Base-by-base conservation (phyloP, 2,113 vertebrate species). In the Mastomys coucha region DNA sequence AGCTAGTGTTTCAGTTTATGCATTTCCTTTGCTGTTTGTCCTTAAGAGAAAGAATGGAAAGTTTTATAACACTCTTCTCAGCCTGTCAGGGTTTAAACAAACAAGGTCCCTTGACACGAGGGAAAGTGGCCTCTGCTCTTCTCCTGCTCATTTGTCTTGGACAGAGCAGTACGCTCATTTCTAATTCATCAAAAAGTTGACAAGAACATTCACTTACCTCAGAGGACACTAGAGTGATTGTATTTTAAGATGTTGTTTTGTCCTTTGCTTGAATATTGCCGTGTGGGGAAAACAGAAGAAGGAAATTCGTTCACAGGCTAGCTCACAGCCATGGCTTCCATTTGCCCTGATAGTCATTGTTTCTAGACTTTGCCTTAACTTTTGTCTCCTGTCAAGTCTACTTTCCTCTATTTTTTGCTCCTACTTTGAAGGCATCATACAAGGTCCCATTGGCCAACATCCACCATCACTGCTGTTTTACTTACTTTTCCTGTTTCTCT, bases 21-120 rank as follows among this genome's bases (percentile, higher is more conserved):
- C 42, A 95, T 97, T 96, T 96, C 86, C 92, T 96, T 89, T 73
- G 91, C 95, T 94, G 24, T 96, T 94, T 97, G 89, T 96, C 91
- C n/a, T n/a, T 86, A 86, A 96, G 82, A 92, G 24, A 19, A 42
- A 42, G 56, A 91, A 78, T 76, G 56, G 92, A 70, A 95, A 94
- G 67, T 92, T 96, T 97, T 95, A 91, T 77, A 56, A 60, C 39
- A 22, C 42, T 69, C 51, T 60, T 90, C 95, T 91, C 93, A 58
- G 75, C n/a, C 82, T 96, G 91, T 63, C 91, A 96, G 84, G 39
- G 51, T 94, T 97, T 96, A 96, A 94, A 98, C 86, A 93, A 97
- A 84, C 95, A 96, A 36, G 69, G 28, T 53, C 39, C 85, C 31
- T 67, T 51, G 91, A 94, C 82, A 69, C 53, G 53, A 96, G 84